Conservation (phyloP, 2,888 invertebrate genomes). For the Dryomyza anilis region DNA sequence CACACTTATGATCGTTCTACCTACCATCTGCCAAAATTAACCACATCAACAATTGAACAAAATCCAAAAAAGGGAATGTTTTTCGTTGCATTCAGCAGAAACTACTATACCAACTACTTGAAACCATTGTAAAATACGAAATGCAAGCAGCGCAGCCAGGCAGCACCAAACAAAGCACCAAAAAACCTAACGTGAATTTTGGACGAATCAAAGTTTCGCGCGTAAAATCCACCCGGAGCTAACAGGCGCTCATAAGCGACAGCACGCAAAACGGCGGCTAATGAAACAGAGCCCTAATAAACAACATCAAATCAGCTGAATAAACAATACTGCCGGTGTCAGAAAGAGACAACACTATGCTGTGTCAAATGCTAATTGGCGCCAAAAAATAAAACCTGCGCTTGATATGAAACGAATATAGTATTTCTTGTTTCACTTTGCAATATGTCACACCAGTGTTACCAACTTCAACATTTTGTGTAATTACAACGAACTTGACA, state of each 20-base stretch:
- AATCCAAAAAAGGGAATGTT: too few species aligned
- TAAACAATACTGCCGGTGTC: too few species aligned
- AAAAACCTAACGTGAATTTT: background rate
- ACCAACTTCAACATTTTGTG: background rate
- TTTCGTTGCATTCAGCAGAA: too few species aligned
- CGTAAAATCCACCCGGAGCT: constrained; percentile 62
- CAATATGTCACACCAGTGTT: background rate
- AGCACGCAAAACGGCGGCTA: constrained; percentile 26
- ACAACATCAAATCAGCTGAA: background rate
- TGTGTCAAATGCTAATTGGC: background rate
- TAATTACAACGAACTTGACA: too few species aligned
- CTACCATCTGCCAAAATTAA: too few species aligned
- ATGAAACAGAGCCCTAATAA: constrained; percentile 31
- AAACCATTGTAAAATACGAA: too few species aligned
- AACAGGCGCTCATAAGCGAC: constrained; percentile 50
- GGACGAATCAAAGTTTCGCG: constrained; percentile 46
- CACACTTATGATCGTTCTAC: too few species aligned
- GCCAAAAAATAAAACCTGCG: background rate
- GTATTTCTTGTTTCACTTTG: background rate
- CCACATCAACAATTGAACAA: too few species aligned
- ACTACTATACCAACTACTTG: too few species aligned
- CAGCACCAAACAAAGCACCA: background rate
- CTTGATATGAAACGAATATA: background rate
- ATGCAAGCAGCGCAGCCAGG: too few species aligned
- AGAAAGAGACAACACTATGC: background rate